Conservation (phyloP, 1,140 invertebrate species). For the Octopus sinensis region DNA sequence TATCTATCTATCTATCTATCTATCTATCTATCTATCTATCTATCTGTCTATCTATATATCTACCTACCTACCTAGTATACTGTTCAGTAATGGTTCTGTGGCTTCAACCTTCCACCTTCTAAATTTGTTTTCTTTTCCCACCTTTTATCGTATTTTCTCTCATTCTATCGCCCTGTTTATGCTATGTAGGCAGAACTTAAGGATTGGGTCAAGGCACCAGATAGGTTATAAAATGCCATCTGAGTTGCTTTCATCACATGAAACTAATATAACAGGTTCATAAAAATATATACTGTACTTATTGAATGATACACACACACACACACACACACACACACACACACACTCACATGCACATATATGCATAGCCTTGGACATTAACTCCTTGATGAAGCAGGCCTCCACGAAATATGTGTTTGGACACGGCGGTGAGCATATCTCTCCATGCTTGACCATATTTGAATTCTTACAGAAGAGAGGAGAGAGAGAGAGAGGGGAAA, state of each 20-base stretch:
- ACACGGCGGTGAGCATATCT: background rate
- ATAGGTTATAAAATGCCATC: background rate
- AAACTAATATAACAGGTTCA: too few relatives aligned
- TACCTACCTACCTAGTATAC: background rate
- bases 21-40: background rate
- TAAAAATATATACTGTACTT: too few relatives aligned
- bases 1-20: background rate
- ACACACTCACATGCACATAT: background rate
- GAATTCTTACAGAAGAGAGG: background rate
- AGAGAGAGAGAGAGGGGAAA: background rate
- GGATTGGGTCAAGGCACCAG: background rate
- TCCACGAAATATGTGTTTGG: background rate
- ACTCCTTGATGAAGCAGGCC: background rate
- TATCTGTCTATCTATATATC: background rate
- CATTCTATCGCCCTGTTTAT: background rate
- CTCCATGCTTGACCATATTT: background rate
- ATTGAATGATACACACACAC: too few relatives aligned
- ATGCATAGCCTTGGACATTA: background rate
- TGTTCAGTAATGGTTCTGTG: background rate
- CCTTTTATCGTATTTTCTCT: background rate
- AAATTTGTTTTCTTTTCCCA: background rate
- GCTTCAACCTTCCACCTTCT: background rate
- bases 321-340: too few relatives aligned
- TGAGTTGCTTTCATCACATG: background rate
- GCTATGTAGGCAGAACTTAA: background rate